phyloP scores from a whole-genome alignment of 2,797 vertebrate species.

The Phrynocephalus forsythii region DNA sequence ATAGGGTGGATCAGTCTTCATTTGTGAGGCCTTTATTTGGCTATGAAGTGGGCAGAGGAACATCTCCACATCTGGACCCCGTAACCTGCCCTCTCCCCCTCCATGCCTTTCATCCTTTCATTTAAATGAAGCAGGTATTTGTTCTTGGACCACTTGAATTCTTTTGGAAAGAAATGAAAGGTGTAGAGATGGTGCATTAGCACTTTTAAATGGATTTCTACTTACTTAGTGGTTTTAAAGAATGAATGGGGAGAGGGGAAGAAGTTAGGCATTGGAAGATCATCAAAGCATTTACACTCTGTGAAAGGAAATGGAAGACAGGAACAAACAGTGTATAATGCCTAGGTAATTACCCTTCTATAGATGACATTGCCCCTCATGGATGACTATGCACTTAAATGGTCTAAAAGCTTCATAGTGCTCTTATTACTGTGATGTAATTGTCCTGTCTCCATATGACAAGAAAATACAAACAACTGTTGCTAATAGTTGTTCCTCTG shows the following conservation, averaged over 20 bases:
- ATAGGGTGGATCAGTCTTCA: too few species aligned
- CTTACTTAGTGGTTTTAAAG: not conserved
- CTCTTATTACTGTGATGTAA: not conserved
- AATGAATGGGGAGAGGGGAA: too few species aligned
- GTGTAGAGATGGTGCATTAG: not conserved
- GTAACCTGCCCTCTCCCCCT: fast-evolving
- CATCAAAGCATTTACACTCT: not conserved
- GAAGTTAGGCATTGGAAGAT: too few species aligned
- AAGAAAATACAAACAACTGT: not conserved
- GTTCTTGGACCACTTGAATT: not conserved
- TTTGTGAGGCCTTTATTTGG: too few species aligned
- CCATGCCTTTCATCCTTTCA: too few species aligned
- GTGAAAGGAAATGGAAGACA: too few species aligned
- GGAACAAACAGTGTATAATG: not conserved
- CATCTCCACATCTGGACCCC: not conserved
- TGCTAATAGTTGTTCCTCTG: not conserved
- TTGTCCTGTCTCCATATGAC: not conserved
- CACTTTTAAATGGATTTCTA: not conserved
- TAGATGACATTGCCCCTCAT: not conserved
- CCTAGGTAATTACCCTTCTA: not conserved
- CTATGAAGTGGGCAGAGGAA: too few species aligned
- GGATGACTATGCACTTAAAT: not conserved
- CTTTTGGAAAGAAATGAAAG: not conserved
- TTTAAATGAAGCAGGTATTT: not conserved
- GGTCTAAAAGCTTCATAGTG: not conserved